phyloP scores from a whole-genome alignment of 1,140 invertebrate species.

The Rhyacophila brunnea region DNA sequence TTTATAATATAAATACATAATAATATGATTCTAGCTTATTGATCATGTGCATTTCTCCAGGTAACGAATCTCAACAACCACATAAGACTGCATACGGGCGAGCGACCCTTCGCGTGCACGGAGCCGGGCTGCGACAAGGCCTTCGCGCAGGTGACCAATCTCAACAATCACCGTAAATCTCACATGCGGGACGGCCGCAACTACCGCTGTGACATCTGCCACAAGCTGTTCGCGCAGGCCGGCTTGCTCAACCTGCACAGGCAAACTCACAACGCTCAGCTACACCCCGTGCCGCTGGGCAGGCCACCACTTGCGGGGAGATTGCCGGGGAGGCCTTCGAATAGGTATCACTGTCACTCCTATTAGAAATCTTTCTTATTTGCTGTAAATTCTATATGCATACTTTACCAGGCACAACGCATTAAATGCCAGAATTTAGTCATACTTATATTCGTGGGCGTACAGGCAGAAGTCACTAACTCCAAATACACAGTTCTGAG shows the following conservation, averaged over 20 bases:
- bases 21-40: too few species aligned
- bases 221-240: conserved; percentile 27
- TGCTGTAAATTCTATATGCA: too few species aligned
- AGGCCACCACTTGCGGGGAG: neutral
- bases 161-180: conserved; percentile 52
- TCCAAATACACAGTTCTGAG: too few species aligned
- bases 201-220: conserved; percentile 42
- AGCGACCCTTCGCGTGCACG: conserved; percentile 59
- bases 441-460: too few species aligned
- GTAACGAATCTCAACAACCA: conserved; percentile 63
- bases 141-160: conserved; percentile 57
- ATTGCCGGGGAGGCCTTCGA: too few species aligned
- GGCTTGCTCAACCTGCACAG: conserved; percentile 13
- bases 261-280: neutral
- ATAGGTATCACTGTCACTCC: too few species aligned
- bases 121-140: conserved; percentile 60
- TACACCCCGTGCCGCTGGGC: neutral
- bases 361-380: too few species aligned
- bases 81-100: conserved; percentile 58
- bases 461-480: too few species aligned
- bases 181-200: conserved; percentile 39
- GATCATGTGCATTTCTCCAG: conserved; percentile 41
- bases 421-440: too few species aligned
- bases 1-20: too few species aligned
- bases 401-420: too few species aligned